Percentiles rank a stretch among this genome's conserved stretches.
Conservation (phyloP, 1,140 invertebrate species). For the Nasonia vitripennis region DNA sequence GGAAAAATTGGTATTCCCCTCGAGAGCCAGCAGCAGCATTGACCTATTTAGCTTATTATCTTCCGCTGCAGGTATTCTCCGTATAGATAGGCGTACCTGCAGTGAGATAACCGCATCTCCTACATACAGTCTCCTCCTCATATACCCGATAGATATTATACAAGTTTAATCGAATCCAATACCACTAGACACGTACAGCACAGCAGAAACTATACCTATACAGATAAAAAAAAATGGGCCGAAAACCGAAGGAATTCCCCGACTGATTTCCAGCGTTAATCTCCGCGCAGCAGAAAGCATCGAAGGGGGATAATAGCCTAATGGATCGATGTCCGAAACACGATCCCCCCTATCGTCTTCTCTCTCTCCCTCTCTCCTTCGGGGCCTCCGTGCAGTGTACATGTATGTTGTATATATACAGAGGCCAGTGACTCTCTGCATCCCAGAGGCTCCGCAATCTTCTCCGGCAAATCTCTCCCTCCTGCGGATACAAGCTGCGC, state of each 20-base stretch:
- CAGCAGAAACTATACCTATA: background rate
- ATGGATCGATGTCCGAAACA: conserved; percentile 36
- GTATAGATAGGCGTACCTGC: background rate
- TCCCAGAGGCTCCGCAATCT: background rate
- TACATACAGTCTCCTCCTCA: background rate
- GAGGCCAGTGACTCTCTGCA: background rate
- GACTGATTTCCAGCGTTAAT: background rate
- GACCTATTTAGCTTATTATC: background rate
- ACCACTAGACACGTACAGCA: background rate
- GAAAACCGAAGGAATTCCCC: background rate
- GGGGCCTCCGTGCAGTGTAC: background rate
- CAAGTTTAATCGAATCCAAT: too few species aligned
- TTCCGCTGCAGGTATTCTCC: background rate
- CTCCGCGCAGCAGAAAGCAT: background rate
- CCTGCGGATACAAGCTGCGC: background rate
- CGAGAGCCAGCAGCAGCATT: background rate
- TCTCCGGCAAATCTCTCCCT: background rate
- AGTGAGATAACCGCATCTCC: background rate
- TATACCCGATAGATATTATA: background rate
- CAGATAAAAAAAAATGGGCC: background rate
- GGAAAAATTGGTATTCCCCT: background rate
- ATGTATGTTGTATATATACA: background rate
- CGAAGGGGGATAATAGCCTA: conserved; percentile 29
- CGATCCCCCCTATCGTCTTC: background rate
- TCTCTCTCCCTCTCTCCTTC: background rate